Evolutionary conservation across 2,888 invertebrate genomes (phyloP), one percentile per base, ranked within the genome.

Genomic region (Hydrotaea diabolus): DNA sequence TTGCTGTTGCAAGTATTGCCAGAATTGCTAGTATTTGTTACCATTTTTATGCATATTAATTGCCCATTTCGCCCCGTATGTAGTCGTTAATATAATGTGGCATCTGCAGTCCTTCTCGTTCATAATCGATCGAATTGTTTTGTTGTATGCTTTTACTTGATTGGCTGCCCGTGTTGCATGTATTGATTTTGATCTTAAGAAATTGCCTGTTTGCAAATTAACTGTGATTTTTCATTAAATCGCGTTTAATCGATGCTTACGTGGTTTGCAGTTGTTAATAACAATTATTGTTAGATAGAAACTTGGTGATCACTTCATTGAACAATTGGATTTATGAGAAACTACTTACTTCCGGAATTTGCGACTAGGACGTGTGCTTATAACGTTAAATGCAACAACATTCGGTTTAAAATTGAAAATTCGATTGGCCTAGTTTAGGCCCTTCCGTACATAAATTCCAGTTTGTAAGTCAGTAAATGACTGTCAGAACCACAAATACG

Each of bases 71-170:
- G 5, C 49, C n/a, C 49, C n/a, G 5, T n/a, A n/a, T 15, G 82
- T 66, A 49, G 43, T 26, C 55, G 75, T 77, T 83, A 77, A 83
- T 83, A 74, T 77, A 53, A 77, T 69, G 73, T 83, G 83, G 80
- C 83, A 80, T 43, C 71, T 21, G 4, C 4, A 21, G 17, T 39
- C 8, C 3, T 49, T 62, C 46, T 74, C 69, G 55, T 36, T 74
- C 69, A 74, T 84, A 75, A 84, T 84, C 71, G 77, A 84, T 84
- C 71, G 77, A 84, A 81, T 84, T 80, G 77, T 77, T 83, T 57
- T 74, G 69, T 83, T 83, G n/a, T 69, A 57, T 77, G n/a, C n/a
- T n/a, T 83, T 77, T 71, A 77, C 77, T 77, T 36, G 73, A 83
- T 74, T 64, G 72, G 36, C 46, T 55, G 55, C 21, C 49, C 39